Evolutionary conservation across 1,140 invertebrate genomes (phyloP).

Genomic region (Drosophila parabipectinata): DNA sequence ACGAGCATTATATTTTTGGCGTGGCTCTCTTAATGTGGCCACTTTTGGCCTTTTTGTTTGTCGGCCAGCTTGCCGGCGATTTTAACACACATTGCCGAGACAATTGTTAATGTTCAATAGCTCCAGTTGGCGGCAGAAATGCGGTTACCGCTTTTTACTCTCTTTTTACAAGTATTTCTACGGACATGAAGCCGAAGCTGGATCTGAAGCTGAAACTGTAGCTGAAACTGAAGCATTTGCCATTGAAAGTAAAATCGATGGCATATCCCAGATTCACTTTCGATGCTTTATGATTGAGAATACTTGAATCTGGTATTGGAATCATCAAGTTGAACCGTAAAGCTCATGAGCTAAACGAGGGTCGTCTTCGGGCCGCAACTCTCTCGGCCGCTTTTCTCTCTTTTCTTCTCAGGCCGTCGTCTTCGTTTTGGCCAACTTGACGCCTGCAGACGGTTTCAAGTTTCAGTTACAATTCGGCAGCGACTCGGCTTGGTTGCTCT

Average conservation of each 20-base stretch:
- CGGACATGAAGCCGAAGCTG: slow-evolving; percentile 1
- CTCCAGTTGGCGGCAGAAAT: slow-evolving; percentile 45
- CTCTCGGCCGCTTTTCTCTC: slow-evolving; percentile 24
- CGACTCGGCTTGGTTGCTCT: slow-evolving; percentile 62
- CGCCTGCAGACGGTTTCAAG: slow-evolving; percentile 39
- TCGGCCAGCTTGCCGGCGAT: slow-evolving; percentile 53
- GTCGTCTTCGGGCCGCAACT: slow-evolving; percentile 53
- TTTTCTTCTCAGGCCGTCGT: slow-evolving; percentile 15
- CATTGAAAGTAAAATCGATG: slow-evolving; percentile 55
- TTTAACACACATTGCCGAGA: slow-evolving; percentile 57
- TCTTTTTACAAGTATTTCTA: slow-evolving; percentile 30
- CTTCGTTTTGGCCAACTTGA: slow-evolving; percentile 47
- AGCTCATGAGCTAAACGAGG: slow-evolving; percentile 57
- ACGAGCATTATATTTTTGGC: slow-evolving; percentile 40
- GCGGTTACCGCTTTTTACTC: slow-evolving; percentile 29
- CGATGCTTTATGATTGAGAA: slow-evolving; percentile 74
- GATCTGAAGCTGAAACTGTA: not conserved
- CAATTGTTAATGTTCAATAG: slow-evolving; percentile 16
- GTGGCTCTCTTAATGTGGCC: slow-evolving; percentile 56
- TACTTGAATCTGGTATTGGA: slow-evolving; percentile 50
- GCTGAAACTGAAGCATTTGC: slow-evolving; percentile 31
- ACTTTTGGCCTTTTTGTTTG: slow-evolving; percentile 46
- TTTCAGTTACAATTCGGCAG: slow-evolving; percentile 74
- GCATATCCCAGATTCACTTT: slow-evolving; percentile 73
- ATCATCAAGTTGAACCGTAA: slow-evolving; percentile 9